Evolutionary conservation across 1,140 invertebrate genomes (phyloP).

Genomic region (Drosophila albomicans): DNA sequence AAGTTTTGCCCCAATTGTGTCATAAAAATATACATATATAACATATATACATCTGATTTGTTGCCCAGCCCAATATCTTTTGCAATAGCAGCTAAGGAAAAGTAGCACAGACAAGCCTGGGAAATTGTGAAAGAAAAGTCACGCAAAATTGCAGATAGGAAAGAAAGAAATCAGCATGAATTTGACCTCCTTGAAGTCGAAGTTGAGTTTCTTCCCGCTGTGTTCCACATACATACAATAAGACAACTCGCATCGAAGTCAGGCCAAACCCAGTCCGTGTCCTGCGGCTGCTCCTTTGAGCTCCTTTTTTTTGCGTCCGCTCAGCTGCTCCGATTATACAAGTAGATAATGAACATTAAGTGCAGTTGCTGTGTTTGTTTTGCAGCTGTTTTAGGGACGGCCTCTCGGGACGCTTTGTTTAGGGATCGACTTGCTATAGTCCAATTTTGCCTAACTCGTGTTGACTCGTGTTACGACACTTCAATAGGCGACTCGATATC

Average conservation of each 20-base stretch:
- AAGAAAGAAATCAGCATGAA: slow-evolving; percentile 45
- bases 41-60: slow-evolving; percentile 46
- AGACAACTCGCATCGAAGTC: background rate
- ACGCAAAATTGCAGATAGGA: slow-evolving; percentile 43
- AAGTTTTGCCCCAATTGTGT: slow-evolving; percentile 57
- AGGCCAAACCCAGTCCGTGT: background rate
- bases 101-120: slow-evolving; percentile 1
- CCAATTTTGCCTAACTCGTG: slow-evolving; percentile 40
- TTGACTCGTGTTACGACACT: slow-evolving; percentile 73
- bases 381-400: slow-evolving; percentile 27
- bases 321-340: slow-evolving; percentile 49
- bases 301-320: no score
- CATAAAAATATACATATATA: slow-evolving; percentile 50
- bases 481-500: slow-evolving; percentile 7
- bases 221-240: background rate
- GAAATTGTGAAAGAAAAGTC: slow-evolving; percentile 39
- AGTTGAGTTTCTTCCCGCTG: slow-evolving; percentile 10
- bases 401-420: background rate
- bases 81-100: slow-evolving; percentile 10
- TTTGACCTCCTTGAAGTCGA: slow-evolving; percentile 23
- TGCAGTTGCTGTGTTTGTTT: slow-evolving; percentile 8
- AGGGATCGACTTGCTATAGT: slow-evolving; percentile 18
- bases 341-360: slow-evolving; percentile 44
- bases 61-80: slow-evolving; percentile 10
- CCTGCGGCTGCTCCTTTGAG: slow-evolving; percentile 17